Conservation (phyloP, 1,140 invertebrate species). For the Pomacea maculata region DNA sequence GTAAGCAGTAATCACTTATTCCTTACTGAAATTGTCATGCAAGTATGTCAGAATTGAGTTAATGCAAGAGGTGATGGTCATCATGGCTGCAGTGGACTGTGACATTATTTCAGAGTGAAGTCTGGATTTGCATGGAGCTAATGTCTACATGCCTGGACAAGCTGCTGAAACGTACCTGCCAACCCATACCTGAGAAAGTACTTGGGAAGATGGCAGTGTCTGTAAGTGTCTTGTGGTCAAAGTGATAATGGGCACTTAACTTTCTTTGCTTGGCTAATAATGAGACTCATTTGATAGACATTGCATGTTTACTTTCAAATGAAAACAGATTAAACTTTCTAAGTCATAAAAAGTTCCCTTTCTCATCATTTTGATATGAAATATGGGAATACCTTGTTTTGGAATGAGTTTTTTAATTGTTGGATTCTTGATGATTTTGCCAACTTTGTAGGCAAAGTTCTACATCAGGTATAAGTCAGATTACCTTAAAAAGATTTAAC, state of each 20-base stretch:
- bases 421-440: too few species aligned
- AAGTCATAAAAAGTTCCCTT: too few species aligned
- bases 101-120: conserved; percentile 78
- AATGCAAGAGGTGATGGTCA: neutral
- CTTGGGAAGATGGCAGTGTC: conserved; percentile 96
- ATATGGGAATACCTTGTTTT: too few species aligned
- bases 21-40: too few species aligned
- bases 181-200: conserved; percentile 92
- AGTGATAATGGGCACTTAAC: neutral
- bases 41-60: too few species aligned
- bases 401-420: too few species aligned
- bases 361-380: too few species aligned
- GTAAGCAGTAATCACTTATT: too few species aligned
- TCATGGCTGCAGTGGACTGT: neutral
- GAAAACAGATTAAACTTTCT: neutral
- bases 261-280: neutral
- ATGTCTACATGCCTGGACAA: conserved; percentile 99
- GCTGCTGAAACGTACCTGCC: conserved; percentile 85
- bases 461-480: too few species aligned
- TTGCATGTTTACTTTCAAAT: neutral
- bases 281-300: neutral
- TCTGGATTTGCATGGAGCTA: conserved; percentile 99
- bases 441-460: too few species aligned
- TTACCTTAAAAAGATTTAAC: too few species aligned
- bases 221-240: conserved; percentile 71